phyloP scores from a whole-genome alignment of 2,888 invertebrate genomes.

The Dascillus cervinus region DNA sequence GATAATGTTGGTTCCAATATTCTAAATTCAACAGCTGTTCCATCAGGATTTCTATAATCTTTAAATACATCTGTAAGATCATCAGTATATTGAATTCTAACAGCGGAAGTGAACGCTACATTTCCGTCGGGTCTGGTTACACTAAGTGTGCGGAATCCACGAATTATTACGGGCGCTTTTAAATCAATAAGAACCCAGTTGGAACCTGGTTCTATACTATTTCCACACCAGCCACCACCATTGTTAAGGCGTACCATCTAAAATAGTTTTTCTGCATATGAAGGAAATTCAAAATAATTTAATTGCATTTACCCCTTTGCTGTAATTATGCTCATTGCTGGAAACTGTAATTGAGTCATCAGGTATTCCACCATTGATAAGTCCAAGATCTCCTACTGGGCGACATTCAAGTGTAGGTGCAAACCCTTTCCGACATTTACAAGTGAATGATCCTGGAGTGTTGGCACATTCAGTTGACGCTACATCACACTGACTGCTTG shows the following conservation, averaged over 20 bases:
- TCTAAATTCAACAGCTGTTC: conserved; percentile 86
- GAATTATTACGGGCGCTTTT: conserved; percentile 78
- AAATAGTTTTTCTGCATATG: conserved; percentile 16
- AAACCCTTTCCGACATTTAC: conserved; percentile 80
- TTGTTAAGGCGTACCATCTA: conserved; percentile 78
- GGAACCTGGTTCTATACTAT: conserved; percentile 72
- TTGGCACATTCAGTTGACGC: conserved; percentile 88
- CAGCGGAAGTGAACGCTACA: conserved; percentile 83
- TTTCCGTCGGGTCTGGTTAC: conserved; percentile 75
- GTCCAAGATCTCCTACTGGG: conserved; percentile 81
- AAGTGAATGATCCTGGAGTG: conserved; percentile 80
- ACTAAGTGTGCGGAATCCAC: conserved; percentile 87
- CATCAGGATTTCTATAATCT: conserved; percentile 88
- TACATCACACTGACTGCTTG: conserved; percentile 80
- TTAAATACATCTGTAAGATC: conserved; percentile 82
- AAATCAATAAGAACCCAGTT: conserved; percentile 86
- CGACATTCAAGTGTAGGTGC: conserved; percentile 80
- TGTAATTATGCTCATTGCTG: conserved; percentile 71
- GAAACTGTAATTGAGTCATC: conserved; percentile 85
- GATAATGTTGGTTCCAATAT: conserved; percentile 86
- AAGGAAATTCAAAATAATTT: background rate
- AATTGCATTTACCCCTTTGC: conserved; percentile 58
- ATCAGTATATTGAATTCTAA: conserved; percentile 81
- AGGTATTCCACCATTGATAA: conserved; percentile 82
- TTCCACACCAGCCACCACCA: conserved; percentile 86